Evolutionary conservation across 2,797 vertebrate genomes (phyloP).

Genomic region (Loris lydekkerianus): DNA sequence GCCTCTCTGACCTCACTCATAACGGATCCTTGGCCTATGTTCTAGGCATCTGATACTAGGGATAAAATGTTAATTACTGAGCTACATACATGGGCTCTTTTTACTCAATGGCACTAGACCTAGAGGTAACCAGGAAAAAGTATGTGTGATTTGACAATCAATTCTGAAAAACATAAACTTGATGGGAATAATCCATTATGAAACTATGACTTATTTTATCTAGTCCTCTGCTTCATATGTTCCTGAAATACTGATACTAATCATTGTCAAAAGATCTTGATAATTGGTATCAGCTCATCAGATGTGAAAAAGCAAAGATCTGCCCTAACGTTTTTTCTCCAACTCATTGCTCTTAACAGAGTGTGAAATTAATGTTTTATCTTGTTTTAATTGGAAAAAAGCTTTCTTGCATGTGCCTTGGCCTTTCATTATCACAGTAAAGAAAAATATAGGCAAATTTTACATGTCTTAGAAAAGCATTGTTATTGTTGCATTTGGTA

Average conservation of each 20-base stretch:
- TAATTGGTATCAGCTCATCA: neutral
- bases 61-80: slow-evolving; percentile 72
- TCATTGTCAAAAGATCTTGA: neutral
- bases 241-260: neutral
- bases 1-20: slow-evolving; percentile 62
- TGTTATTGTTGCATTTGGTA: neutral
- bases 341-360: neutral
- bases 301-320: neutral
- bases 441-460: neutral
- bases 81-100: neutral
- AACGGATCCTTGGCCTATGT: slow-evolving; percentile 68
- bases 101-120: slow-evolving; percentile 38
- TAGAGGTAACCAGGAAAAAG: slow-evolving; percentile 62
- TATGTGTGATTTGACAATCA: slow-evolving; percentile 54
- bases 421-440: neutral
- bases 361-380: neutral
- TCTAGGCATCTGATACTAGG: slow-evolving; percentile 63
- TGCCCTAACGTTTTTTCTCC: neutral
- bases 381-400: neutral
- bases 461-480: neutral
- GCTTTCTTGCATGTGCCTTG: neutral
- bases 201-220: neutral
- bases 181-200: neutral
- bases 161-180: slow-evolving; percentile 63
- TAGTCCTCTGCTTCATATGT: neutral